phyloP scores from a whole-genome alignment of 2,888 invertebrate species.

The Lasioglossum morio region DNA sequence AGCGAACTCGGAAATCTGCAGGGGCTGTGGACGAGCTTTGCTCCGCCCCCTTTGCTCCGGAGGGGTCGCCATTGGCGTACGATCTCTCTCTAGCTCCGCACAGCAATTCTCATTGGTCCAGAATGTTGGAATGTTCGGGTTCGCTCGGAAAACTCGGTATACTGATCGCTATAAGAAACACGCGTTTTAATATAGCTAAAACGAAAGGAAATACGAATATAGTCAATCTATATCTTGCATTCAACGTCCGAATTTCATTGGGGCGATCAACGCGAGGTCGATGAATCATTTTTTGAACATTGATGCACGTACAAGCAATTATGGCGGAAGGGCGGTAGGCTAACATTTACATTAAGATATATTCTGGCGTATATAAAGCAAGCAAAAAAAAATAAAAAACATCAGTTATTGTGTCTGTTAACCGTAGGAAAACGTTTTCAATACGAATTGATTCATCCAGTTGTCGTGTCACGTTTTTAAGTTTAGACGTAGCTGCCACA shows the following conservation, averaged over 20 bases:
- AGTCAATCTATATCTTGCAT: slow-evolving; percentile 43
- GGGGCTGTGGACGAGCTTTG: background rate
- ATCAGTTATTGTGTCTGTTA: slow-evolving; percentile 53
- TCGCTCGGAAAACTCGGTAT: background rate
- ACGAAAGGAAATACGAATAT: slow-evolving; percentile 38
- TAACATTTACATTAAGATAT: slow-evolving; percentile 54
- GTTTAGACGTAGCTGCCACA: slow-evolving; percentile 60
- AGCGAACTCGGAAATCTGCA: background rate
- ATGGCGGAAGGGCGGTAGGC: slow-evolving; percentile 45
- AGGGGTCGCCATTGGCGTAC: background rate
- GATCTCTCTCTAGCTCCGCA: background rate
- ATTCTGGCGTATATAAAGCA: slow-evolving; percentile 55
- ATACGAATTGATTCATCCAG: slow-evolving; percentile 51
- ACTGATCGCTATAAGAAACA: slow-evolving; percentile 38
- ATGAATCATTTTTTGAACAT: slow-evolving; percentile 49
- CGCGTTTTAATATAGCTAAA: slow-evolving; percentile 39
- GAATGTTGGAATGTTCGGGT: background rate
- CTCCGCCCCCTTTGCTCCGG: background rate
- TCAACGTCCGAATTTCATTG: slow-evolving; percentile 32
- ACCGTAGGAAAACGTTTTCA: slow-evolving; percentile 47
- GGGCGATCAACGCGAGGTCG: slow-evolving; percentile 39
- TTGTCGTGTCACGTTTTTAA: slow-evolving; percentile 52
- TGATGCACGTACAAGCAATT: slow-evolving; percentile 61
- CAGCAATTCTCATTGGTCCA: background rate
- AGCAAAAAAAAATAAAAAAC: slow-evolving; percentile 17